Base-by-base conservation (phyloP, 2,888 invertebrate species). In the Hirudinaria manillensis region DNA sequence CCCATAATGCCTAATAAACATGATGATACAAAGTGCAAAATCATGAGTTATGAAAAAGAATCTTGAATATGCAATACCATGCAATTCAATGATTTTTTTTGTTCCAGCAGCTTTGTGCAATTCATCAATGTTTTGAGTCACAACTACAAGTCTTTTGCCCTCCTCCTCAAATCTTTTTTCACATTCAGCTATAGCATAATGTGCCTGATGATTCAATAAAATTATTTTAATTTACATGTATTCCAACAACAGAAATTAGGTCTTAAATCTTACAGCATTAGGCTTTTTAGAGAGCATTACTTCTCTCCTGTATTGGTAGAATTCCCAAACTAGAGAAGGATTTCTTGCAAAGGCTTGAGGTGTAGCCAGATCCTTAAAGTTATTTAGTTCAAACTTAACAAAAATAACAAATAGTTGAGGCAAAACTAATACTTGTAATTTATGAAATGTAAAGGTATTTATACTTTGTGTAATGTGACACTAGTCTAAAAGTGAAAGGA, bases 271-370 rank as follows among this genome's bases (percentile, higher is more conserved):
- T 76, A 83, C 84, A 72, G 79, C 76, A 75, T 85, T 85, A 45
- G 85, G 85, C 6, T 81, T 81, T 56, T 90, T 90, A 75, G 89
- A 89, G 56, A 89, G 88, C 65, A 91, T 92, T n/a, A 91, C 87
- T 85, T 91, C 91, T 81, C 93, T 87, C 79, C 93, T 88, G 82
- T 93, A 92, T 82, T 93, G 92, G 83, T 93, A 93, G 86, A 93
- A 93, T 84, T 93, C 93, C 93, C 93, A 93, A 38, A 94, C 93
- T 38, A 93, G 86, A 36, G 91, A 90, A 0, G 93, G 93, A 82
- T 90, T 89, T 4, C 87, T 86, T 75, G 84, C 84, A 83, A 93
- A 93, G 0, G 92, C 92, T 81, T 88, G 87, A 34, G 90, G 91
- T 21, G 90, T 90, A 27, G 87, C 87, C 55, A 87, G 79, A 76